Evolutionary conservation across 2,888 invertebrate genomes (phyloP).

Genomic region (Leptodirus hochenwartii): DNA sequence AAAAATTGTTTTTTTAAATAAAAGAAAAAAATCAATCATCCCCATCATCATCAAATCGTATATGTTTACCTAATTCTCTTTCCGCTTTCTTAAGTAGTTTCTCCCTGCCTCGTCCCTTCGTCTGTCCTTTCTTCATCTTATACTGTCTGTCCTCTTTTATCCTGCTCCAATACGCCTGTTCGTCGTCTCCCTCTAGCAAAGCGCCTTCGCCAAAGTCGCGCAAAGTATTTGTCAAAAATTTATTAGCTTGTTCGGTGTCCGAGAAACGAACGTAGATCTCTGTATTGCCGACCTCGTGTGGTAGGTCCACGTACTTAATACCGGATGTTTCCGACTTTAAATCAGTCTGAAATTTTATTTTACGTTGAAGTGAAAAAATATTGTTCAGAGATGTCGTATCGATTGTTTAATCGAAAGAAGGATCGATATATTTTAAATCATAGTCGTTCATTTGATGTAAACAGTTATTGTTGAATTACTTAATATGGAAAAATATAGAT

Average conservation of each 20-base stretch:
- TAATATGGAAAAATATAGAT: too few species aligned
- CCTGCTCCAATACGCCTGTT: slow-evolving; percentile 64
- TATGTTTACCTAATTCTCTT: slow-evolving; percentile 49
- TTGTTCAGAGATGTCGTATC: too few species aligned
- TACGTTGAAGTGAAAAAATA: slow-evolving; percentile 2
- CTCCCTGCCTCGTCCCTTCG: slow-evolving; percentile 38
- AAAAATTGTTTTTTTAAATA: slow-evolving; percentile 13
- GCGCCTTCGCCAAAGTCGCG: slow-evolving; percentile 23
- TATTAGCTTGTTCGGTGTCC: slow-evolving; percentile 29
- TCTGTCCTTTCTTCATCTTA: slow-evolving; percentile 30
- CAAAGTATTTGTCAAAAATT: slow-evolving; percentile 25
- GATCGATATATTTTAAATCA: too few species aligned
- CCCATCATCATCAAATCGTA: slow-evolving; percentile 42
- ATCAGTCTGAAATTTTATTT: slow-evolving; percentile 33
- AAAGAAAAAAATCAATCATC: slow-evolving; percentile 3
- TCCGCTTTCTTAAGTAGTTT: slow-evolving; percentile 42
- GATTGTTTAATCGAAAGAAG: too few species aligned
- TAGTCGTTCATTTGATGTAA: too few species aligned
- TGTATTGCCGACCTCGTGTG: slow-evolving; percentile 38
- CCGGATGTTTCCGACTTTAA: slow-evolving; percentile 38
- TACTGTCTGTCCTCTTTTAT: slow-evolving; percentile 41
- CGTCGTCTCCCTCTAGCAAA: slow-evolving; percentile 43
- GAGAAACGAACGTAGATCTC: slow-evolving; percentile 50
- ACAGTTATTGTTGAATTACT: too few species aligned
- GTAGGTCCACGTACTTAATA: slow-evolving; percentile 65